These are phyloP conservation scores for Pyrrhia umbra DNA, from an alignment of 2,888 invertebrate species.

Conservation along the genomic window DNA sequence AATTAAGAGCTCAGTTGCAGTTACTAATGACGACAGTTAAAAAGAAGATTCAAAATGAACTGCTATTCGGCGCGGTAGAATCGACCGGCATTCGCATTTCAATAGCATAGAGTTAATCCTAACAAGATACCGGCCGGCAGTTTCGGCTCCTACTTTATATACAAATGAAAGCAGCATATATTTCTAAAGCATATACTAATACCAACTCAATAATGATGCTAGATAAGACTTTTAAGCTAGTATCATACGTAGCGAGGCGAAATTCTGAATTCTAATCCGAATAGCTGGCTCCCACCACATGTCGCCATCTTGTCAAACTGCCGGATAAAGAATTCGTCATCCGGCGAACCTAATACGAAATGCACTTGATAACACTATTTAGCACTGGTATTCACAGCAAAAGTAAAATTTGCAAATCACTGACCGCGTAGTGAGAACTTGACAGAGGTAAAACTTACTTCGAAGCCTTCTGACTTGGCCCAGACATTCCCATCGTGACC, in stretches of 20 bases:
- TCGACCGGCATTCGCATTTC: slow-evolving; percentile 5
- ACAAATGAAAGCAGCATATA: slow-evolving; percentile 1
- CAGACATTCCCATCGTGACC: slow-evolving; percentile 98
- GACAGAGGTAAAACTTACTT: slow-evolving; percentile 93
- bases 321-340: slow-evolving; percentile 85
- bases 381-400: slow-evolving; percentile 67
- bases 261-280: slow-evolving; percentile 72
- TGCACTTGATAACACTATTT: slow-evolving; percentile 69
- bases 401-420: slow-evolving; percentile 67
- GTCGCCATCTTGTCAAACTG: slow-evolving; percentile 90
- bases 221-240: background rate
- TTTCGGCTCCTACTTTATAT: background rate
- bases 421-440: slow-evolving; percentile 74
- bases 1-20: background rate
- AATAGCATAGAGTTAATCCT: slow-evolving; percentile 1
- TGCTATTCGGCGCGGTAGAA: background rate
- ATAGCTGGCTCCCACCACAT: slow-evolving; percentile 82
- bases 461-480: slow-evolving; percentile 98
- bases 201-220: background rate
- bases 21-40: too few species aligned
- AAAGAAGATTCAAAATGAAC: too few species aligned
- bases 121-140: slow-evolving; percentile 64
- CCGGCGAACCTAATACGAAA: slow-evolving; percentile 66
- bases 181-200: background rate
- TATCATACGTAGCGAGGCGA: slow-evolving; percentile 17